Conservation (phyloP, 1,140 invertebrate species). For the Zophobas morio region DNA sequence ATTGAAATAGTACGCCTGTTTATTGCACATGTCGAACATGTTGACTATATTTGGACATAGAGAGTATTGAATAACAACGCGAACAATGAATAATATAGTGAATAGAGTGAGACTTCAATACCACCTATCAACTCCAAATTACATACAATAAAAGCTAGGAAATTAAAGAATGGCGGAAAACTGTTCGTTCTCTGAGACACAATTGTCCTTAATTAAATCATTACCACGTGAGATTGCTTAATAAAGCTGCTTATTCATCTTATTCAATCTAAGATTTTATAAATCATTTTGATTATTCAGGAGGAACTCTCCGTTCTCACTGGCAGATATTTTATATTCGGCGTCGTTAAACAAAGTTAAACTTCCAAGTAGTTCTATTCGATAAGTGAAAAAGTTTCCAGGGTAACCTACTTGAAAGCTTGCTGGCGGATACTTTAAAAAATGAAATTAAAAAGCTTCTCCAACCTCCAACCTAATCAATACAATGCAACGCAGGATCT, state of each 20-base stretch:
- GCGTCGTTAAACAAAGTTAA: conserved; percentile 47
- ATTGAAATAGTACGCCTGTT: conserved; percentile 14
- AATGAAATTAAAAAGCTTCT: conserved; percentile 49
- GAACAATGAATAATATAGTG: conserved; percentile 28
- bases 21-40: conserved; percentile 29
- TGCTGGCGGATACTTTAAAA: conserved; percentile 39
- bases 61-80: conserved; percentile 31
- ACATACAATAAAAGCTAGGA: conserved; percentile 18
- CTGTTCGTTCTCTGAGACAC: background rate
- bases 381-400: conserved; percentile 52
- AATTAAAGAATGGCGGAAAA: conserved; percentile 32
- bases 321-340: conserved; percentile 36
- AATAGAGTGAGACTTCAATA: conserved; percentile 22
- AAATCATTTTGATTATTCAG: conserved; percentile 9
- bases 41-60: conserved; percentile 21
- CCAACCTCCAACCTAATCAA: conserved; percentile 44
- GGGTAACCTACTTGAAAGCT: conserved; percentile 33
- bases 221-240: conserved; percentile 6
- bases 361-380: conserved; percentile 50
- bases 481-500: background rate
- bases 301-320: background rate
- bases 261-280: conserved; percentile 29
- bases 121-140: conserved; percentile 33
- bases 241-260: conserved; percentile 11
- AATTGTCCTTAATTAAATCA: conserved; percentile 24